These are phyloP conservation scores for Flexamia atlantica DNA, from an alignment of 2,888 invertebrate genomes.

Conservation along the genomic window DNA sequence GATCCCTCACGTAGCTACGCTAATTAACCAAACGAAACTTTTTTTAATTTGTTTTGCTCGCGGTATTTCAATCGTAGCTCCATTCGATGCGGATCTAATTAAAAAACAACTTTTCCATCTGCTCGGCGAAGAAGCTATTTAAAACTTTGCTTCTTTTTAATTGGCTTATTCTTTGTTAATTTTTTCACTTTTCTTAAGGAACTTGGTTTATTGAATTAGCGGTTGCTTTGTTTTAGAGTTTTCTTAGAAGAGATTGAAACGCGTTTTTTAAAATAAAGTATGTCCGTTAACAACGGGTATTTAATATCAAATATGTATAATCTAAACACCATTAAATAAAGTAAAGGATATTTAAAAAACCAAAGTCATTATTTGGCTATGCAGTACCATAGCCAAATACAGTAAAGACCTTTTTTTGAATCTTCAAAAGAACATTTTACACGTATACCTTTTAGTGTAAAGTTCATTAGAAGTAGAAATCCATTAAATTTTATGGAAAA, in stretches of 20 bases:
- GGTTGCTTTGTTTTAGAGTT: constrained; percentile 36
- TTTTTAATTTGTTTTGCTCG: constrained; percentile 46
- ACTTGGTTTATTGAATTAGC: constrained; percentile 37
- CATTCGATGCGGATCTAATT: constrained; percentile 43
- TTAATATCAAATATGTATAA: too few relatives aligned
- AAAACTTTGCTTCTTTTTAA: constrained; percentile 63
- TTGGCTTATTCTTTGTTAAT: constrained; percentile 61
- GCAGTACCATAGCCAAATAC: too few relatives aligned
- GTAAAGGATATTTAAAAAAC: too few relatives aligned
- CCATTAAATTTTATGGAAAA: too few relatives aligned
- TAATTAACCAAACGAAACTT: constrained; percentile 48
- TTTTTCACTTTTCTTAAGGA: constrained; percentile 40
- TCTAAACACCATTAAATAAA: too few relatives aligned
- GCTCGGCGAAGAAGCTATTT: constrained; percentile 1
- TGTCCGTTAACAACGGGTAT: not conserved
- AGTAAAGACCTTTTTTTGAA: too few relatives aligned
- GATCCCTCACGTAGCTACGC: constrained; percentile 34
- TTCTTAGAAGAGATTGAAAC: constrained; percentile 19
- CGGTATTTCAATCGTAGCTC: constrained; percentile 36
- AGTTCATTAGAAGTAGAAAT: too few relatives aligned
- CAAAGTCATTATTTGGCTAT: too few relatives aligned
- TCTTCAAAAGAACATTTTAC: too few relatives aligned
- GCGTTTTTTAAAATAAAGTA: not conserved
- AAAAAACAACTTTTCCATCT: constrained; percentile 54
- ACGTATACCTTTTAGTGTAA: too few relatives aligned